Evolutionary conservation across 2,797 vertebrate species (phyloP).

Genomic region (Paratrypauchen microcephalus): DNA sequence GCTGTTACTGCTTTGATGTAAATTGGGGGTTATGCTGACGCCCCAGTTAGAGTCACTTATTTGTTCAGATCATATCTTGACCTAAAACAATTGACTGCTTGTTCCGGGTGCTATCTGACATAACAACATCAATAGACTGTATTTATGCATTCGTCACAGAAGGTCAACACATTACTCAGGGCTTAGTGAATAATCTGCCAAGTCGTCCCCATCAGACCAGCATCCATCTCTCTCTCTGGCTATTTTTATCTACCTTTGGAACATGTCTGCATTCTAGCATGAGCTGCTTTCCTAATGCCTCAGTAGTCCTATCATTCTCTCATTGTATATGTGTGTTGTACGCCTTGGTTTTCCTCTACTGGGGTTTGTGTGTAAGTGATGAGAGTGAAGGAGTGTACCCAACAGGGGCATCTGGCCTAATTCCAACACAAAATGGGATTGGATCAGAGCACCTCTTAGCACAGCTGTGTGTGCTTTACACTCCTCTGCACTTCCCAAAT

Average conservation of each 20-base stretch:
- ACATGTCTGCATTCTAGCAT: constrained; percentile 35
- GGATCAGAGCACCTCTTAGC: constrained; percentile 51
- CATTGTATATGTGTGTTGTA: constrained; percentile 40
- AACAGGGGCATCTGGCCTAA: constrained; percentile 64
- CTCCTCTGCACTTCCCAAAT: constrained; percentile 25
- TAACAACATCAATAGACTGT: constrained; percentile 31
- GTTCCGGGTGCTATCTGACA: constrained; percentile 11
- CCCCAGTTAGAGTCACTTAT: background rate
- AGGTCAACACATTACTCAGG: constrained; percentile 10
- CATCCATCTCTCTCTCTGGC: constrained; percentile 5
- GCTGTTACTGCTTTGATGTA: too few relatives aligned
- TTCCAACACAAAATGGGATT: constrained; percentile 63
- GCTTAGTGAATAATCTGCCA: constrained; percentile 26
- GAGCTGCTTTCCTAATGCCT: constrained; percentile 49
- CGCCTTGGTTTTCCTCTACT: constrained; percentile 10
- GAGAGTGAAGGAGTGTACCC: constrained; percentile 60
- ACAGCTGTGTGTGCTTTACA: constrained; percentile 39
- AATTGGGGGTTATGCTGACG: background rate
- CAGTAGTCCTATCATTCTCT: constrained; percentile 55
- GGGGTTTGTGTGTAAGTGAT: constrained; percentile 46
- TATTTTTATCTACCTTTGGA: constrained; percentile 54
- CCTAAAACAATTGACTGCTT: background rate
- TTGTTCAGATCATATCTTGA: background rate
- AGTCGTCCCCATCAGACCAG: constrained; percentile 23
- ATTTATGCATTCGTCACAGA: constrained; percentile 6